Evolutionary conservation across 2,113 vertebrate species (phyloP), one percentile per base, ranked within the genome.

Genomic region (Dolichallabes microphthalmus): DNA sequence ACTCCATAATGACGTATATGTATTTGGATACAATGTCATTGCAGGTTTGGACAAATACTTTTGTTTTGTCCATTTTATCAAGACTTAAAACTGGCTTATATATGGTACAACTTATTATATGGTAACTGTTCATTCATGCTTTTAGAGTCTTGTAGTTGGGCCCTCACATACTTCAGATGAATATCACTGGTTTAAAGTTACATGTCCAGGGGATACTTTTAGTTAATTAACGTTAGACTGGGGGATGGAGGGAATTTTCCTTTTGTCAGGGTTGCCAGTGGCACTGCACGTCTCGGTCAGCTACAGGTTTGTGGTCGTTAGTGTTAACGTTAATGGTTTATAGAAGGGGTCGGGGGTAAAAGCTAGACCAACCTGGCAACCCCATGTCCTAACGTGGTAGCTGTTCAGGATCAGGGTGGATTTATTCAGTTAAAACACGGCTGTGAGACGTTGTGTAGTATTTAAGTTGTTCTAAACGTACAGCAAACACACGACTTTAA

Each of bases 201-300:
- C 27, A 58, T 20, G 15, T 78, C 53, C 55, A 35, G 11, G 20
- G 30, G 3, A 45, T 58, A 11, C 53, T 11, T 57, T 77, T 57
- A 52, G 52, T 76, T 76, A 12, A 35, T 32, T 19, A 10, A 25
- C 15, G 19, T 14, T 53, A 76, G 25, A 2, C 15, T 7, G 71
- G 50, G 20, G 13, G 25, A 8, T 17, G n/a, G 53, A 1, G 30
- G 30, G 53, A 1, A 6, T 27, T 32, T 53, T 53, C 74, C 12
- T 22, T 1, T 77, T 5, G n/a, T 19, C 15, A 77, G 53, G 76
- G 76, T 79, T 79, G 76, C 76, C 75, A 77, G 12, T 58, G n/a
- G 13, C 12, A 9, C 0, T 32, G 75, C 8, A 35, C 0, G 19
- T 58, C 30, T 58, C 5, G 0, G 1, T 58, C 30, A 35, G 11